These are phyloP conservation scores for Isichthys henryi DNA, from an alignment of 2,113 vertebrate species.

Conservation along the genomic window DNA sequence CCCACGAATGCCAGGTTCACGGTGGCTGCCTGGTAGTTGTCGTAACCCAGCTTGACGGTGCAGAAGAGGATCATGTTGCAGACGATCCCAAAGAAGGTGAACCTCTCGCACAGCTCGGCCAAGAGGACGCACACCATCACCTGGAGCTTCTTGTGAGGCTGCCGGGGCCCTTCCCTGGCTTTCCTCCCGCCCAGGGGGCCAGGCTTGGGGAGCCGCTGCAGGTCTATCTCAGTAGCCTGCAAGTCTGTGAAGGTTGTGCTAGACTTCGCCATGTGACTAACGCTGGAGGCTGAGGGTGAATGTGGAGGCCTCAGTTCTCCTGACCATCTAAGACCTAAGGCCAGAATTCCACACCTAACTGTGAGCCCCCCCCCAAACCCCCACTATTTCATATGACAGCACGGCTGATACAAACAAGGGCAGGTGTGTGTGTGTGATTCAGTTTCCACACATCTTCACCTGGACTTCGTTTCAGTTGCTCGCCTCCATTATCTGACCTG, in stretches of 20 bases:
- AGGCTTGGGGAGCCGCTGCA: slow-evolving; percentile 4
- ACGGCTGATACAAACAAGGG: not conserved
- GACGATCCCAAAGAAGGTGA: slow-evolving; percentile 81
- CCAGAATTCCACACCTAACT: slow-evolving; percentile 45
- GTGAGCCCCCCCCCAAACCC: slow-evolving; percentile 24
- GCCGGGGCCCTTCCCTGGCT: slow-evolving; percentile 8
- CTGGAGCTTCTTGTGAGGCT: slow-evolving; percentile 55
- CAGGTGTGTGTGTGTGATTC: not conserved
- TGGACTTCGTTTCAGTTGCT: not conserved
- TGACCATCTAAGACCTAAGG: not conserved
- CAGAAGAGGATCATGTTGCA: slow-evolving; percentile 91
- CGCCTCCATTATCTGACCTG: not conserved
- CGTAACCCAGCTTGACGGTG: slow-evolving; percentile 71
- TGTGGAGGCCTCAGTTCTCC: slow-evolving; percentile 10
- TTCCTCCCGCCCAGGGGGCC: not conserved
- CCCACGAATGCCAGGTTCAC: slow-evolving; percentile 83
- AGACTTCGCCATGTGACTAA: slow-evolving; percentile 12
- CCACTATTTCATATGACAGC: slow-evolving; percentile 9
- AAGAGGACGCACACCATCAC: slow-evolving; percentile 73
- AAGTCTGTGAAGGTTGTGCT: slow-evolving; percentile 47
- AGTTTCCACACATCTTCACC: not conserved
- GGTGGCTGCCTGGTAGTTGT: slow-evolving; percentile 70
- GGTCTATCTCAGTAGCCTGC: slow-evolving; percentile 24
- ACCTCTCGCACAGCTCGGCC: slow-evolving; percentile 81
- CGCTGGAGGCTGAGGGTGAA: slow-evolving; percentile 15